Evolutionary conservation across 53 echinoderm and acorn worm species (phyloP).

Genomic region (Actinopyga echinites): DNA sequence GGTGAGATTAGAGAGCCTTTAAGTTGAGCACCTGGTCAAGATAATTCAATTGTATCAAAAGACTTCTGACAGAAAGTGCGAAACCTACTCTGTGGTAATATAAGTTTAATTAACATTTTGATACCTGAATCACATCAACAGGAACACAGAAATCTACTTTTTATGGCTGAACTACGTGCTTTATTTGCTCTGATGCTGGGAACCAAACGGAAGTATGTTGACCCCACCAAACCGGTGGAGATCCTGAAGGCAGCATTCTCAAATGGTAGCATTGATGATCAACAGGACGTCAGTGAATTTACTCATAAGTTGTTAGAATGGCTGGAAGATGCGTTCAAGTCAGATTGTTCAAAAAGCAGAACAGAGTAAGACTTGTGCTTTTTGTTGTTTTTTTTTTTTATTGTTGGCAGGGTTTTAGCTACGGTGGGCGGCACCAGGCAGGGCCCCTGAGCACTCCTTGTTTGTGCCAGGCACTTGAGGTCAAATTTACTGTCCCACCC

Average conservation of each 20-base stretch:
- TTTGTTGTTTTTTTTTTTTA: background rate
- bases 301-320: conserved; percentile 96
- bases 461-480: too few relatives aligned
- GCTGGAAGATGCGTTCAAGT: conserved; percentile 98
- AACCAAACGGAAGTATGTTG: conserved; percentile 94
- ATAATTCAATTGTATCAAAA: too few relatives aligned
- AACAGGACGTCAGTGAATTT: conserved; percentile 99
- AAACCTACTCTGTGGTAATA: background rate
- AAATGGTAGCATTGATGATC: conserved; percentile 78
- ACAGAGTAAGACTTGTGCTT: conserved; percentile 56
- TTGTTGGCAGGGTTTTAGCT: background rate
- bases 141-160: conserved; percentile 86
- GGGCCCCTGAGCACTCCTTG: too few relatives aligned
- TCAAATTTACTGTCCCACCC: too few relatives aligned
- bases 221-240: conserved; percentile 91
- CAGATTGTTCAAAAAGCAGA: conserved; percentile 73
- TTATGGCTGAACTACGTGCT: conserved; percentile 92
- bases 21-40: too few relatives aligned
- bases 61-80: too few relatives aligned
- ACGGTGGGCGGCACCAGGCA: too few relatives aligned
- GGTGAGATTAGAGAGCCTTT: too few relatives aligned
- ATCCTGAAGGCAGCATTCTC: conserved; percentile 93
- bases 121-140: conserved; percentile 1
- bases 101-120: background rate
- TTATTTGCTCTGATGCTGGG: conserved; percentile 97